Evolutionary conservation across 2,797 vertebrate genomes (phyloP).

Genomic region (Pampus argenteus): DNA sequence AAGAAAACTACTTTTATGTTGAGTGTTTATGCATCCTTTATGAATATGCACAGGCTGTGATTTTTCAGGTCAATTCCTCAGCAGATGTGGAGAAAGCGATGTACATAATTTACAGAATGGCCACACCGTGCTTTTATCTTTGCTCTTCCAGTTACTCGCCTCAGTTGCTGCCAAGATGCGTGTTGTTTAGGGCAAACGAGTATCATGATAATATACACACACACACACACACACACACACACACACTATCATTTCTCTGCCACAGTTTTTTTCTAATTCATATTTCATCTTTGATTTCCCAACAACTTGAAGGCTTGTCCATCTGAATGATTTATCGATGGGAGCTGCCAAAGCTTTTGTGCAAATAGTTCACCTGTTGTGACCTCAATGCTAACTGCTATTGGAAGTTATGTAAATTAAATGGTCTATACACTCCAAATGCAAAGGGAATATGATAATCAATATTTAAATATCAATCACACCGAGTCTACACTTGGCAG

Average conservation of each 20-base stretch:
- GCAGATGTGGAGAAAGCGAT: constrained; percentile 23
- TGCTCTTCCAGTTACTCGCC: constrained; percentile 34
- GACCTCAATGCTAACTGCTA: constrained; percentile 42
- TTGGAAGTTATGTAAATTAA: constrained; percentile 45
- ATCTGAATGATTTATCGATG: constrained; percentile 69
- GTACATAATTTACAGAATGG: constrained; percentile 50
- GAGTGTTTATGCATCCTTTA: constrained; percentile 9
- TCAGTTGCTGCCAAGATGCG: constrained; percentile 38
- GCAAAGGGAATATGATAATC: constrained; percentile 48
- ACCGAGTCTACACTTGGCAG: constrained; percentile 25
- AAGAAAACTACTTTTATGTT: neutral
- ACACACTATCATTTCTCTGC: constrained; percentile 13
- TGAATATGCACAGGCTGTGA: constrained; percentile 28
- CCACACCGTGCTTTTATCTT: neutral
- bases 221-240: constrained; percentile 4
- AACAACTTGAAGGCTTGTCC: constrained; percentile 58
- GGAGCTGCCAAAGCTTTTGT: constrained; percentile 45
- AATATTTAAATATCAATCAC: constrained; percentile 70
- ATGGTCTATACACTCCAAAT: constrained; percentile 14
- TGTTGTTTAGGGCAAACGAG: constrained; percentile 44
- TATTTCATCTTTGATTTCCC: constrained; percentile 61
- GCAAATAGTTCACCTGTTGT: constrained; percentile 57
- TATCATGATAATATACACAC: constrained; percentile 9
- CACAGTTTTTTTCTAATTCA: constrained; percentile 63
- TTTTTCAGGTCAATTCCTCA: constrained; percentile 11